These are phyloP conservation scores for Euplagia quadripunctaria DNA, from an alignment of 2,888 invertebrate species.

Conservation along the genomic window DNA sequence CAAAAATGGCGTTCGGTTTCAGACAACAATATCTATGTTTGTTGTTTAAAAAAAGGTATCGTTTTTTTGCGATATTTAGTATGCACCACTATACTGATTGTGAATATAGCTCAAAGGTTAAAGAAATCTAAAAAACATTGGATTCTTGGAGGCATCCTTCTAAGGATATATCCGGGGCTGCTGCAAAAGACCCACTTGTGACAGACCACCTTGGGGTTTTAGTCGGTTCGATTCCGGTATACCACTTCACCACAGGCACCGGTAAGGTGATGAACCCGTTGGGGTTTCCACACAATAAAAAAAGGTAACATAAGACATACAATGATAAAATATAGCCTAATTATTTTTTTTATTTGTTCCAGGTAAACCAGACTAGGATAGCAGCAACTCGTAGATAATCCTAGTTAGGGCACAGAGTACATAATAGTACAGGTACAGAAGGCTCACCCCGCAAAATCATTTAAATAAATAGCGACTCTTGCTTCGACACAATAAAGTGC, in stretches of 20 bases:
- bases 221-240: not conserved
- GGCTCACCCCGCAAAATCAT: not conserved
- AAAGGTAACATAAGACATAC: not conserved
- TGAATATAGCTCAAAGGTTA: not conserved
- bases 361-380: not conserved
- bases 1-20: not conserved
- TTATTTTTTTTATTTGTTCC: not conserved
- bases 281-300: too few relatives aligned
- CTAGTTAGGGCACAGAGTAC: not conserved
- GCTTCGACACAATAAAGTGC: not conserved
- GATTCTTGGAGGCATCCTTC: too few relatives aligned
- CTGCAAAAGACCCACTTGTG: too few relatives aligned
- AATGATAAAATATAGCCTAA: not conserved
- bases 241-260: too few relatives aligned
- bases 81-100: not conserved
- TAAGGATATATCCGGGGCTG: too few relatives aligned
- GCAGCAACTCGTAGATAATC: not conserved
- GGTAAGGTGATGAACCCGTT: too few relatives aligned
- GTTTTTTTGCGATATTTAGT: not conserved
- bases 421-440: not conserved
- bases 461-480: not conserved
- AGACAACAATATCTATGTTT: constrained; percentile 6
- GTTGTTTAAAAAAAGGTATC: not conserved
- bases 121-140: too few relatives aligned
- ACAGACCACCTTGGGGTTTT: not conserved